Evolutionary conservation across 2,888 invertebrate species (phyloP).

Genomic region (Cloeon dipterum): DNA sequence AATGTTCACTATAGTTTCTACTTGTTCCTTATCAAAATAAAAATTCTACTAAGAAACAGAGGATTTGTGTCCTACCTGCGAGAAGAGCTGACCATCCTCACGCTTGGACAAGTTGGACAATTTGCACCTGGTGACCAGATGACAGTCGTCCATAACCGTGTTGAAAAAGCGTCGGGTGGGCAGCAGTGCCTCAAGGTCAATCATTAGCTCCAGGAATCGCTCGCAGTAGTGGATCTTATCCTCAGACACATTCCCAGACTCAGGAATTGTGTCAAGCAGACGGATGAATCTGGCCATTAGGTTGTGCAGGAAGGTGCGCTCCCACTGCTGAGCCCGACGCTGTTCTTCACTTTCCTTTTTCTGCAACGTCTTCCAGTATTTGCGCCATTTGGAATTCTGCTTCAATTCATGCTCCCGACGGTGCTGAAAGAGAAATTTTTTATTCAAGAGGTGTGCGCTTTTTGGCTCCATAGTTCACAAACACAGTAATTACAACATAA

Average conservation of each 20-base stretch:
- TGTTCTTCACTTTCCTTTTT: conserved; percentile 57
- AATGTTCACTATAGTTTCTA: no score
- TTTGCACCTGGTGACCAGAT: conserved; percentile 74
- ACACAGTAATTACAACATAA: no score
- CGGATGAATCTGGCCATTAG: conserved; percentile 74
- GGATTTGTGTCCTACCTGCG: conserved; percentile 56
- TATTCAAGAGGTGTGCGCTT: no score
- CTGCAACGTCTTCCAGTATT: conserved; percentile 74
- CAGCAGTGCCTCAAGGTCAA: conserved; percentile 84
- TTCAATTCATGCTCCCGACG: conserved; percentile 71
- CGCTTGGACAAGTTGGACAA: conserved; percentile 49
- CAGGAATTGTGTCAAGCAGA: conserved; percentile 50
- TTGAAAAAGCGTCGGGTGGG: conserved; percentile 95
- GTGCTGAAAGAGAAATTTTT: no score
- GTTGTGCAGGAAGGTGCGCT: conserved; percentile 60
- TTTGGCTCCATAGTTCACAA: no score
- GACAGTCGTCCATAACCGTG: conserved; percentile 83
- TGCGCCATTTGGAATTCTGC: conserved; percentile 68
- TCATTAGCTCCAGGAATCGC: conserved; percentile 83
- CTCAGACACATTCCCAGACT: conserved; percentile 24
- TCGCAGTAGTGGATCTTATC: conserved; percentile 65
- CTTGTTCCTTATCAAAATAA: no score
- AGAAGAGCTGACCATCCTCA: conserved; percentile 72
- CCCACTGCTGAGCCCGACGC: conserved; percentile 52
- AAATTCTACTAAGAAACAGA: no score